Evolutionary conservation across 2,113 vertebrate genomes (phyloP).

Genomic region (Sitta europaea): DNA sequence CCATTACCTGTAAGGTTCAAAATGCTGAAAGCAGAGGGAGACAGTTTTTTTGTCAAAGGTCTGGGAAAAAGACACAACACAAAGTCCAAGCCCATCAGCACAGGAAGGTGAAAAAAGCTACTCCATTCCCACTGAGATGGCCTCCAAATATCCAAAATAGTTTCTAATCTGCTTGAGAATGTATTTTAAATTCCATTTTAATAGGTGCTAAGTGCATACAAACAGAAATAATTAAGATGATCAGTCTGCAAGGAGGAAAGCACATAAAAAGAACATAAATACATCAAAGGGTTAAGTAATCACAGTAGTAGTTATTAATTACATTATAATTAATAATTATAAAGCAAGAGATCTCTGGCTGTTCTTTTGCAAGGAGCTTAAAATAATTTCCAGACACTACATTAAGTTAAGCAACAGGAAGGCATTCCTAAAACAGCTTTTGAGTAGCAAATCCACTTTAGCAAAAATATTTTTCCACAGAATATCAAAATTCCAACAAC

Average conservation of each 20-base stretch:
- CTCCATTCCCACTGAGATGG: neutral
- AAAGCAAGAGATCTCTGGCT: neutral
- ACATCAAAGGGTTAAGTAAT: slow-evolving; percentile 9
- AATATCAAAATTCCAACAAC: neutral
- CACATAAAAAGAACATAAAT: neutral
- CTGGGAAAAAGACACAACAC: neutral
- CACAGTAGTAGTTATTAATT: neutral
- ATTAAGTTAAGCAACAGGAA: neutral
- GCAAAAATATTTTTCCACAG: neutral
- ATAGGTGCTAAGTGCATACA: neutral
- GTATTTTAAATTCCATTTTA: neutral
- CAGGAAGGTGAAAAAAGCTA: neutral
- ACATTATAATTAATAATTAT: neutral
- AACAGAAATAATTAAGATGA: neutral
- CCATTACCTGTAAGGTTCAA: neutral
- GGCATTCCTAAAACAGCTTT: neutral
- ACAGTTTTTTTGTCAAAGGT: neutral
- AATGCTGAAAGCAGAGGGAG: neutral
- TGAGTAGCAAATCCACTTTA: neutral
- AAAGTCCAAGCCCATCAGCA: neutral
- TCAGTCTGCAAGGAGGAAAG: neutral
- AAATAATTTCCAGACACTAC: neutral
- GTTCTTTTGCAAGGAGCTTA: neutral
- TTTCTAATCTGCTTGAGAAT: neutral
- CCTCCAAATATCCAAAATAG: neutral